phyloP scores from a whole-genome alignment of 2,113 vertebrate species.

The Psephotus haematonotus region DNA sequence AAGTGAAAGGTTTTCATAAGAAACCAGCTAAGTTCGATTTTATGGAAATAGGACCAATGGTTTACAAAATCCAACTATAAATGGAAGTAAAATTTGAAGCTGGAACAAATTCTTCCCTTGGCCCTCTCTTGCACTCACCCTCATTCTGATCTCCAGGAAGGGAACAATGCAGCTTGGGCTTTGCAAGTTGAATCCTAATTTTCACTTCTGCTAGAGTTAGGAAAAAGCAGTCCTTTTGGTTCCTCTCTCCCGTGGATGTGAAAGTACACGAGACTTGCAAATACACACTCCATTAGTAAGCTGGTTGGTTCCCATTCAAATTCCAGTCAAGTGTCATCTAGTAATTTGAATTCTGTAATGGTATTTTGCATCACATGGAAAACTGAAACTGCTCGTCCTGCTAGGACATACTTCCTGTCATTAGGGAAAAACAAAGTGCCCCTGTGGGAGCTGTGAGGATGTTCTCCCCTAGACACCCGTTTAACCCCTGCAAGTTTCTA shows the following conservation, averaged over 20 bases:
- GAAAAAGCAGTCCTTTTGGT: neutral
- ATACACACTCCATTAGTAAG: neutral
- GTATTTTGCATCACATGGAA: neutral
- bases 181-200: neutral
- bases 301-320: neutral
- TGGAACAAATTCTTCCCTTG: neutral
- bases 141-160: neutral
- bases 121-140: neutral
- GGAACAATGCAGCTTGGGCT: neutral
- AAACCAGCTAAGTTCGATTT: neutral
- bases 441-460: neutral
- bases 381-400: neutral
- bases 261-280: neutral
- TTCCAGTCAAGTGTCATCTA: neutral
- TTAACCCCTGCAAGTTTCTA: neutral
- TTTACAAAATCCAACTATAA: neutral
- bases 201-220: neutral
- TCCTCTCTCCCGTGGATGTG: neutral
- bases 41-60: neutral
- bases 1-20: neutral
- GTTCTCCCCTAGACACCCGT: neutral
- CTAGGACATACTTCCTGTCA: neutral
- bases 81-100: neutral
- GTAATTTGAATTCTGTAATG: neutral
- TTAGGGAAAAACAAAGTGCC: neutral